Evolutionary conservation across 92 coral and sea anemone genomes (phyloP).

Genomic region (Porites cylindrica): DNA sequence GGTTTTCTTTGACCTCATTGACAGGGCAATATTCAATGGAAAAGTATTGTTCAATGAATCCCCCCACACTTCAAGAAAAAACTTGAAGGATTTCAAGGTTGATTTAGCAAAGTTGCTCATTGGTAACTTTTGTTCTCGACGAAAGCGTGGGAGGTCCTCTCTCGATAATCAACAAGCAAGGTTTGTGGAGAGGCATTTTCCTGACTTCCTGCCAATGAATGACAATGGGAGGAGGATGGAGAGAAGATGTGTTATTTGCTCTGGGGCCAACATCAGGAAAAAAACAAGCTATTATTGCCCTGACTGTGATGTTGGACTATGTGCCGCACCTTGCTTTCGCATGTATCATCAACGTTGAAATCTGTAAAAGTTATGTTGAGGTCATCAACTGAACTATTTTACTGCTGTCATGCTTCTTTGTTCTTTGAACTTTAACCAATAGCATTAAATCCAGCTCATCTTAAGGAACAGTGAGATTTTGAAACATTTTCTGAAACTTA

Average conservation of each 20-base stretch:
- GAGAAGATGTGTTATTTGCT: conserved; percentile 46
- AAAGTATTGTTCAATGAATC: conserved; percentile 19
- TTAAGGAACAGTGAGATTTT: conserved; percentile 18
- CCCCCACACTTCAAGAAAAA: neutral
- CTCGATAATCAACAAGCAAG: conserved; percentile 24
- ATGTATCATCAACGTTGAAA: conserved; percentile 11
- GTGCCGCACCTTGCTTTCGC: conserved; percentile 43
- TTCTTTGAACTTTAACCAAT: neutral
- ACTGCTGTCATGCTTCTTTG: neutral
- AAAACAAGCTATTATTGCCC: conserved; percentile 21
- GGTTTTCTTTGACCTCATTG: conserved; percentile 38
- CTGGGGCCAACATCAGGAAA: neutral
- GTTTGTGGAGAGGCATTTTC: conserved; percentile 57
- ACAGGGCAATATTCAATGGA: conserved; percentile 35
- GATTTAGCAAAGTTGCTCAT: neutral
- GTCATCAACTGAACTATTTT: conserved; percentile 11
- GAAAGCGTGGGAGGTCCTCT: conserved; percentile 42
- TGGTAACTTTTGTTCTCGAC: conserved; percentile 34
- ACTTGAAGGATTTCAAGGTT: neutral
- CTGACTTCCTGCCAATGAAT: conserved; percentile 40
- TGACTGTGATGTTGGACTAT: conserved; percentile 55
- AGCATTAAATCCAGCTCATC: conserved; percentile 16
- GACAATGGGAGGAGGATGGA: conserved; percentile 36
- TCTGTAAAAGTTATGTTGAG: conserved; percentile 10
- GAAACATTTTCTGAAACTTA: conserved; percentile 3